Percentiles rank a stretch among this genome's conserved stretches.
Conservation (phyloP, 2,797 vertebrate species). For the Melanotaenia maccullochi region DNA sequence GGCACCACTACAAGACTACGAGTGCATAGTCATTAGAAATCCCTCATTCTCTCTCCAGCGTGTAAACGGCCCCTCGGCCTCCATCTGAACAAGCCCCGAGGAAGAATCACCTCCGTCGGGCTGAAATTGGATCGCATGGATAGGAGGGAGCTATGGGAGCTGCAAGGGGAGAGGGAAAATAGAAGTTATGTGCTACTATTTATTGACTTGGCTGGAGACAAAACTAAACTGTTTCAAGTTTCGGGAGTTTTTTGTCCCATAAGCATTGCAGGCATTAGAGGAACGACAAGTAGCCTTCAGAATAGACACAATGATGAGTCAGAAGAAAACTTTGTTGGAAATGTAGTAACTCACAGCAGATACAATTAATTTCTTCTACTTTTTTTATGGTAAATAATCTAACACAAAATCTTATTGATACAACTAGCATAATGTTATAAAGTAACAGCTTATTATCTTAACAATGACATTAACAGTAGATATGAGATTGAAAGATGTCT, state of each 20-base stretch:
- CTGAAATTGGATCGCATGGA: constrained; percentile 69
- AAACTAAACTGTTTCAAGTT: constrained; percentile 66
- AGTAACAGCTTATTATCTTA: not conserved
- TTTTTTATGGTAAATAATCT: rapidly evolving
- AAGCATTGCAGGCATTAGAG: constrained; percentile 42
- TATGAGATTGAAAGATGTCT: not conserved
- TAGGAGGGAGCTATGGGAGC: constrained; percentile 44
- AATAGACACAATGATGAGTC: constrained; percentile 42
- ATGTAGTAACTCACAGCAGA: constrained; percentile 27
- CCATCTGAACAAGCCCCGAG: constrained; percentile 61
- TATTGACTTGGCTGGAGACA: constrained; percentile 63
- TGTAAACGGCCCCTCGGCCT: constrained; percentile 68
- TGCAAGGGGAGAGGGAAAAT: not conserved
- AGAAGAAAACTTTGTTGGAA: constrained; percentile 35
- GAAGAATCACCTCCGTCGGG: constrained; percentile 68
- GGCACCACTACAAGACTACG: constrained; percentile 69
- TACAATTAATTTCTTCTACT: constrained; percentile 17
- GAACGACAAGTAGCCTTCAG: constrained; percentile 46
- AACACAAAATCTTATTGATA: not conserved
- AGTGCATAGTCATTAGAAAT: constrained; percentile 77
- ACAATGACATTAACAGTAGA: not conserved
- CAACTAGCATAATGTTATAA: constrained; percentile 4
- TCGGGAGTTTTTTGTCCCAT: constrained; percentile 24
- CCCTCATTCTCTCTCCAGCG: constrained; percentile 69
- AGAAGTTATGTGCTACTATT: constrained; percentile 64